Evolutionary conservation across 2,888 invertebrate species (phyloP), one percentile per base, ranked within the genome.

Genomic region (Athalia rosae): DNA sequence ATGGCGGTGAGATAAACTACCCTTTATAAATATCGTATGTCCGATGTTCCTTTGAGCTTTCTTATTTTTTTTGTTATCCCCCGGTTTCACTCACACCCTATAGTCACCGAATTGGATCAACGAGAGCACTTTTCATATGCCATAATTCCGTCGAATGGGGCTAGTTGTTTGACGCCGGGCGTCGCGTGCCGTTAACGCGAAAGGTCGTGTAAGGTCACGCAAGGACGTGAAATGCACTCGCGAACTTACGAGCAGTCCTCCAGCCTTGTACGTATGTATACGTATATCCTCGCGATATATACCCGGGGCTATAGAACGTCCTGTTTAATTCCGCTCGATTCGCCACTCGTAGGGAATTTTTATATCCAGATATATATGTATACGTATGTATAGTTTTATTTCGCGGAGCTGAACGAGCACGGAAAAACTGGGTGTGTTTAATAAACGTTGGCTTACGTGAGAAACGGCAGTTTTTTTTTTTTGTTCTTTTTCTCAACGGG

Each of bases 1-100:
- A 88, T 82, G 87, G 86, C 76, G 88, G 88, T 89, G 84, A 88
- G 88, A 79, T 11, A 28, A 66, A 41, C 47, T 11, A 66, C 66
- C 13, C 43, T 6, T 66, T 66, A 13, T 7, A 4, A 45, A 41
- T 66, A 45, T 48, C 66, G 28, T 47, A 11, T 41, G 9, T 43
- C 45, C n/a, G 45, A 8, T 3, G 13, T 41, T 69, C n/a, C 41
- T 43, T n/a, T 7, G 50, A 53, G 50, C 8, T 4, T 48, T 53
- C 3, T 6, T n/a, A 4, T 43, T 13, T 45, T 63, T 4, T 61
- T 61, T 4, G 8, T 8, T n/a, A n/a, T n/a, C n/a, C n/a, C n/a
- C n/a, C n/a, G n/a, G n/a, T n/a, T n/a, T n/a, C n/a, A n/a, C n/a
- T n/a, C n/a, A n/a, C n/a, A n/a, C n/a, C n/a, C n/a, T n/a, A n/a